phyloP scores from a whole-genome alignment of 2,888 invertebrate genomes.

The Troides oblongomaculatus region DNA sequence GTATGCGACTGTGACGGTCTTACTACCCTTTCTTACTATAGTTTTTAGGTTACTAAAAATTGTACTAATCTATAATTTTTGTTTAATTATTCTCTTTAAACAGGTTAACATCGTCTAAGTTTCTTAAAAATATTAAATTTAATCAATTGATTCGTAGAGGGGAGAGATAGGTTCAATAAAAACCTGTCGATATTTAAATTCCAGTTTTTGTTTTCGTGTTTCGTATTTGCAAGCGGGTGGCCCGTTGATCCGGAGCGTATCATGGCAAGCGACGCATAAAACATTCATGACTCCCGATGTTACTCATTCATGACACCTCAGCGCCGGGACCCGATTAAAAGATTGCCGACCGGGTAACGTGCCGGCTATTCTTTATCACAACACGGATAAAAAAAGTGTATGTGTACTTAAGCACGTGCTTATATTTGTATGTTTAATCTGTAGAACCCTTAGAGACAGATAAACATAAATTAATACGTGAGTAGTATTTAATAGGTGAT shows the following conservation, averaged over 20 bases:
- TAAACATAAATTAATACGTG: too few relatives aligned
- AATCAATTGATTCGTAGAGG: too few relatives aligned
- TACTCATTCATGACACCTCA: constrained; percentile 69
- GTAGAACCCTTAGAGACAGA: too few relatives aligned
- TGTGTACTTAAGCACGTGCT: not conserved
- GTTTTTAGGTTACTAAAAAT: too few relatives aligned
- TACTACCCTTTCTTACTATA: too few relatives aligned
- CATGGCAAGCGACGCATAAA: constrained; percentile 62
- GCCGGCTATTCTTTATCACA: constrained; percentile 35
- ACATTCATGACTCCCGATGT: constrained; percentile 65
- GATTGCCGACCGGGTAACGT: constrained; percentile 33
- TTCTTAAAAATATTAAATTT: too few relatives aligned
- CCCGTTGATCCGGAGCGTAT: constrained; percentile 51
- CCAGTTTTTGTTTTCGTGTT: constrained; percentile 21
- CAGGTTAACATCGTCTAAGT: too few relatives aligned
- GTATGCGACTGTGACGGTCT: too few relatives aligned
- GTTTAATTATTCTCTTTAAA: too few relatives aligned
- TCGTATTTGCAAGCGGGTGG: constrained; percentile 30
- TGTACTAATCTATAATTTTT: too few relatives aligned
- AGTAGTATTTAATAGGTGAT: too few relatives aligned
- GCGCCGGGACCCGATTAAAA: constrained; percentile 40
- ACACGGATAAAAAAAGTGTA: not conserved
- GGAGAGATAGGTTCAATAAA: not conserved
- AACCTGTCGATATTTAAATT: constrained; percentile 17
- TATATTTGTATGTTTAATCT: too few relatives aligned